Evolutionary conservation across 2,113 vertebrate genomes (phyloP).

Genomic region (Ceyx melanurus): DNA sequence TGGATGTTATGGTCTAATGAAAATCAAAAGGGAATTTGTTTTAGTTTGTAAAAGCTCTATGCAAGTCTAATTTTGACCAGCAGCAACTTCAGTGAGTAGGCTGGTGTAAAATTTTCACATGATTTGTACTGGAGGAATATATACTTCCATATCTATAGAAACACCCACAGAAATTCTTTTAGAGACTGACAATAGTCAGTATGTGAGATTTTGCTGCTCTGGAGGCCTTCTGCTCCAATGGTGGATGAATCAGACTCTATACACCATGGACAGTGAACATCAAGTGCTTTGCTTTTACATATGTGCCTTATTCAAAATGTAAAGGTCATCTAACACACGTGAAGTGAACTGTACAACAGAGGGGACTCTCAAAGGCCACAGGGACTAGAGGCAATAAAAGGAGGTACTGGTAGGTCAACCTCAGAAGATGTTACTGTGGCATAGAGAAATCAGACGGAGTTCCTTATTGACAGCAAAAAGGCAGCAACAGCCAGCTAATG

Average conservation of each 20-base stretch:
- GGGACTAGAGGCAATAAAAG: not conserved
- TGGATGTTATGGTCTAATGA: not conserved
- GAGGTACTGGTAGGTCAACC: not conserved
- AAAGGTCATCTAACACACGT: not conserved
- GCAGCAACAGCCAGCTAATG: not conserved
- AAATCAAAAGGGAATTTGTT: slow-evolving; percentile 17
- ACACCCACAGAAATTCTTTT: slow-evolving; percentile 33
- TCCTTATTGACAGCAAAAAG: not conserved
- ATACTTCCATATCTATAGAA: slow-evolving; percentile 30
- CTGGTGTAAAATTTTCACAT: slow-evolving; percentile 40
- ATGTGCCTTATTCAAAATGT: not conserved
- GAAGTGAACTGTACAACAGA: not conserved
- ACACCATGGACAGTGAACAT: not conserved
- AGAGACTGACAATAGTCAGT: slow-evolving; percentile 7
- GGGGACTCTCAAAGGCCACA: not conserved
- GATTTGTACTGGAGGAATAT: slow-evolving; percentile 34
- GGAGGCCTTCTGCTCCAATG: not conserved
- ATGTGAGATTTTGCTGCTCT: slow-evolving; percentile 6
- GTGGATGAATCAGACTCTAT: not conserved
- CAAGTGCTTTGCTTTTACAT: not conserved
- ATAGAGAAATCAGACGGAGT: not conserved
- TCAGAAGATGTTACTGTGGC: not conserved
- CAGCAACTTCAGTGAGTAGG: slow-evolving; percentile 33
- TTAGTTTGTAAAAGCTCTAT: slow-evolving; percentile 23
- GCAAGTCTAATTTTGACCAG: slow-evolving; percentile 37